Percentiles rank a stretch among this genome's conserved stretches.
Conservation (phyloP, 1,140 invertebrate species). For the Tribolium madens region DNA sequence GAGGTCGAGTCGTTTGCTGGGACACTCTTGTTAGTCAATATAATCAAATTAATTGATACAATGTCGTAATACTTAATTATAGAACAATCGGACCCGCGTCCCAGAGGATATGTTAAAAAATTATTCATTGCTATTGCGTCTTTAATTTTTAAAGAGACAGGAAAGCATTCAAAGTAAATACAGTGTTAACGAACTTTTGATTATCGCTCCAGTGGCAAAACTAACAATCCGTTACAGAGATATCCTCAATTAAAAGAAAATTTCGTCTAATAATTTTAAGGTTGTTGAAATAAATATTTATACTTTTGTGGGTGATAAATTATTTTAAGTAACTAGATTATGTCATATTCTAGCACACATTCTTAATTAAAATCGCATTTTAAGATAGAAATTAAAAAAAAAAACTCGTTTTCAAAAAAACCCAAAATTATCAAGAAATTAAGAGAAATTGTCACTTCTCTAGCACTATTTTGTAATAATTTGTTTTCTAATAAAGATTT, state of each 20-base stretch:
- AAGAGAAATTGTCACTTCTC: no score
- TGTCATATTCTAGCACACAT: no score
- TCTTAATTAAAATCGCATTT: no score
- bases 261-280: neutral
- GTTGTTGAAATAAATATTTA: neutral
- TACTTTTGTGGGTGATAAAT: neutral
- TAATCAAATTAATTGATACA: conserved; percentile 39
- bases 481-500: no score
- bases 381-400: no score
- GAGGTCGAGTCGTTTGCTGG: conserved; percentile 15
- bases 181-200: neutral
- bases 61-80: conserved; percentile 36
- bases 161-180: neutral
- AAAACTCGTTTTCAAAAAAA: no score
- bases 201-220: neutral
- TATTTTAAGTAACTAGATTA: neutral
- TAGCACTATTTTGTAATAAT: no score
- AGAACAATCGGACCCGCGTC: conserved; percentile 1
- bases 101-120: neutral
- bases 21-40: conserved; percentile 23
- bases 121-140: neutral
- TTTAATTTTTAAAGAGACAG: neutral
- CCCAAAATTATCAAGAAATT: no score
- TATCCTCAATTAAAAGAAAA: neutral
- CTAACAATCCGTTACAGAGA: neutral